Evolutionary conservation across 2,113 vertebrate genomes (phyloP).

Genomic region (Anarhynchus alexandrinus): DNA sequence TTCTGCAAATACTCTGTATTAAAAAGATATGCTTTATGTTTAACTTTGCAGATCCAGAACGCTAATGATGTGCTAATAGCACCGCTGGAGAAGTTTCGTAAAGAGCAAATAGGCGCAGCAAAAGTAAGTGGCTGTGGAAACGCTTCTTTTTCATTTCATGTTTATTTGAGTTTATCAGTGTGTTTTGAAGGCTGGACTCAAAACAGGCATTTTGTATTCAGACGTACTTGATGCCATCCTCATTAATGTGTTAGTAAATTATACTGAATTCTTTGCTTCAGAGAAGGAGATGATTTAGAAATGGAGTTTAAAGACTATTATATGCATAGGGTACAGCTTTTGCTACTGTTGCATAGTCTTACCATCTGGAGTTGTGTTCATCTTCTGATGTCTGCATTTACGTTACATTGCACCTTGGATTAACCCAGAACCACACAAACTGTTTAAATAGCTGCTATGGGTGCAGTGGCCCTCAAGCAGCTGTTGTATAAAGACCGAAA

Average conservation of each 20-base stretch:
- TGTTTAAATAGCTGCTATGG: not conserved
- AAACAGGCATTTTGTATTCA: not conserved
- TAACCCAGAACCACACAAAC: not conserved
- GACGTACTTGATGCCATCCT: not conserved
- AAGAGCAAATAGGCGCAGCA: constrained; percentile 95
- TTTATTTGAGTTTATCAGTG: constrained; percentile 13
- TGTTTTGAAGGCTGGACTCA: not conserved
- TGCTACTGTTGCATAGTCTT: not conserved
- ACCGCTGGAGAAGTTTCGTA: constrained; percentile 94
- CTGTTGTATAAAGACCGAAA: not conserved
- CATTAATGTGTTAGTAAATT: not conserved
- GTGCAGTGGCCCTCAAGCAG: not conserved
- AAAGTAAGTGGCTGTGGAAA: constrained; percentile 84
- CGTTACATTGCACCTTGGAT: accelerated
- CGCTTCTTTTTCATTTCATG: not conserved
- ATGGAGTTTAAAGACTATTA: not conserved
- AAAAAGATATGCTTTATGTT: constrained; percentile 48
- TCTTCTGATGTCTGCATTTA: not conserved
- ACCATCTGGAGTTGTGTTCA: not conserved
- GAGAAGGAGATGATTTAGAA: not conserved
- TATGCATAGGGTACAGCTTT: too few relatives aligned
- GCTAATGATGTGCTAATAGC: constrained; percentile 96
- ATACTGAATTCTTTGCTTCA: not conserved
- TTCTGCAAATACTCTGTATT: not conserved
- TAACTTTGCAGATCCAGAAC: constrained; percentile 91